phyloP scores from a whole-genome alignment of 2,797 vertebrate species.

The Betta splendens region DNA sequence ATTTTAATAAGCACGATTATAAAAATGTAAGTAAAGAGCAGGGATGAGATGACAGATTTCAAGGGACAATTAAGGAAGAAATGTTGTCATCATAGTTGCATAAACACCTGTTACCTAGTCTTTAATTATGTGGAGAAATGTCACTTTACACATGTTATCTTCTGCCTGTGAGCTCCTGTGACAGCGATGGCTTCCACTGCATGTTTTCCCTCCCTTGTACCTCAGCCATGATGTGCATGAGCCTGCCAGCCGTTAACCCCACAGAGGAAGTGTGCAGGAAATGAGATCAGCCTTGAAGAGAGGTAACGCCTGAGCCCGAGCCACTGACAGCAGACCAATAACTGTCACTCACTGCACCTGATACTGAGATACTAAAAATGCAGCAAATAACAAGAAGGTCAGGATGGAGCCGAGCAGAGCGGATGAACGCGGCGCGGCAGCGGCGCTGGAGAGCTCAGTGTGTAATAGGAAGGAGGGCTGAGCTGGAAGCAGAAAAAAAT shows the following conservation, averaged over 20 bases:
- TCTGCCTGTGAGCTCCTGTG: conserved; percentile 40
- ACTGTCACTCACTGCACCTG: conserved; percentile 79
- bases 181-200: conserved; percentile 50
- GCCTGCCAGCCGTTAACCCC: conserved; percentile 71
- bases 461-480: conserved; percentile 7
- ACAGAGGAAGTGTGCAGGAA: conserved; percentile 80
- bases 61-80: conserved; percentile 24
- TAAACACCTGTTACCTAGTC: conserved; percentile 11
- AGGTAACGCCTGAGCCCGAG: conserved; percentile 69
- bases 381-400: conserved; percentile 60
- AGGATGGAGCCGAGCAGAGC: conserved; percentile 28
- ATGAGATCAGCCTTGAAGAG: conserved; percentile 76
- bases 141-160: conserved; percentile 26
- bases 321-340: conserved; percentile 76
- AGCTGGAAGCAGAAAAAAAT: conserved; percentile 16
- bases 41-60: conserved; percentile 5
- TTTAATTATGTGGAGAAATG: conserved; percentile 38
- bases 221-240: conserved; percentile 62
- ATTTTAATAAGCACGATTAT: conserved; percentile 9
- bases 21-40: neutral
- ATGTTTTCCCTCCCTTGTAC: conserved; percentile 44
- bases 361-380: conserved; percentile 61
- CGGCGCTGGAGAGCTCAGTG: conserved; percentile 8
- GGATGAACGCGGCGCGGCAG: conserved; percentile 10
- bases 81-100: conserved; percentile 24